Evolutionary conservation across 2,888 invertebrate species (phyloP).

Genomic region (Troides helena): DNA sequence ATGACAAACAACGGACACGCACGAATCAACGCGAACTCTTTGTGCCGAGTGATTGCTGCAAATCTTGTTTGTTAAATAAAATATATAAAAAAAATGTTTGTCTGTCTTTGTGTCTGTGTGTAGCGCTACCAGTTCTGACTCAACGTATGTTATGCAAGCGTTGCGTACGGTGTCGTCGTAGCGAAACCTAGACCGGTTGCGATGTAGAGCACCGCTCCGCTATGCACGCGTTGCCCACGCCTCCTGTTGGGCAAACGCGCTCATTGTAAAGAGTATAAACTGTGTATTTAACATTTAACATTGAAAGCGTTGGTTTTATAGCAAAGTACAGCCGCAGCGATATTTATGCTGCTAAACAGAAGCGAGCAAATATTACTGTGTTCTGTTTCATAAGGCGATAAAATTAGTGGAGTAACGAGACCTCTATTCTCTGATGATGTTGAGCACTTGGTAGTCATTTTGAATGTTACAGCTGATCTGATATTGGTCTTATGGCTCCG

Average conservation of each 20-base stretch:
- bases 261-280: slow-evolving; percentile 10
- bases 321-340: not conserved
- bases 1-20: too few species aligned
- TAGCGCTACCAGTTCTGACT: slow-evolving; percentile 27
- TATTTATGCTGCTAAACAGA: too few species aligned
- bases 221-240: slow-evolving; percentile 23
- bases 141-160: slow-evolving; percentile 50
- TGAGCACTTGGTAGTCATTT: too few species aligned
- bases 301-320: not conserved
- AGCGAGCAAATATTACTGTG: too few species aligned
- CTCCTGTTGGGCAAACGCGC: slow-evolving; percentile 29
- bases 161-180: slow-evolving; percentile 45
- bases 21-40: too few species aligned
- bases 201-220: slow-evolving; percentile 44
- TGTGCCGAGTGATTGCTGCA: too few species aligned
- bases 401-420: too few species aligned
- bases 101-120: slow-evolving; percentile 24
- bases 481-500: too few species aligned
- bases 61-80: too few species aligned
- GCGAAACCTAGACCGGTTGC: slow-evolving; percentile 50
- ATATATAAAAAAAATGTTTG: not conserved
- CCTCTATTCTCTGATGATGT: too few species aligned
- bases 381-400: too few species aligned
- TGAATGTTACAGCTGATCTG: too few species aligned
- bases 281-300: slow-evolving; percentile 17